Base-by-base conservation (phyloP, 2,888 invertebrate species). In the Monoplex corrugatus region DNA sequence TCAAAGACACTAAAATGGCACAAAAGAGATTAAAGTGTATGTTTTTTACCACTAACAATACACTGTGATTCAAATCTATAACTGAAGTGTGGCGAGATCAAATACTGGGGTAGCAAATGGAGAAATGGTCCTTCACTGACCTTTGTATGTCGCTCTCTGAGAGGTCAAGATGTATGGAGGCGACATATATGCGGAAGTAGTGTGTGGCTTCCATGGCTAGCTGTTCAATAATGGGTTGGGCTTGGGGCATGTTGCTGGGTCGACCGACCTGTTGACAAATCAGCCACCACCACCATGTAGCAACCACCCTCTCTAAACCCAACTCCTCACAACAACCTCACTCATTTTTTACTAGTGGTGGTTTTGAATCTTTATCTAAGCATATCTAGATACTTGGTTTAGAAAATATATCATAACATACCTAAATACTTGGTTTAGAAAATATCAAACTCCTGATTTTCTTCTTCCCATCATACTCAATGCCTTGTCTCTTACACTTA, bases 211-310 rank as follows among this genome's bases (percentile, higher is more conserved):
- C 99, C 95, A 98, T 98, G 95, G 99, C 99, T 92, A 99, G 98
- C 96, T 99, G 99, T 95, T 99, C 99, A 94, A 99, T 99, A 90
- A 99, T 99, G 28, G 99, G 99, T 96, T 99, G 99, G n/a, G 99
- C 99, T 96, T 99, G 99, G 1, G 99, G 99, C 99, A 99, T 99
- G 96, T 99, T 99, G 93, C 98, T 98, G 0, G 99, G 99, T 85
- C 99, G 97, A 28, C 99, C 99, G 87, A 99, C 99, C 96, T 97
- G 91, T 87, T 82, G 63, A 87, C 82, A 87, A n/a, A 87, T 35
- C 87, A 82, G 78, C 82, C 57, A 44, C 72, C 68, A 86, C 83
- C 44, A 38, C 50, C 72, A 86, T 86, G 40, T 86, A 86, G 43
- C 86, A 72, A 23, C 38, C 68, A 23, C 19, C 43, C 83, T n/a